A percentile compares a stretch with the other conserved stretches of the same genome.
phyloP scores from a whole-genome alignment of 2,797 vertebrate species.

The Spondyliosoma cantharus region DNA sequence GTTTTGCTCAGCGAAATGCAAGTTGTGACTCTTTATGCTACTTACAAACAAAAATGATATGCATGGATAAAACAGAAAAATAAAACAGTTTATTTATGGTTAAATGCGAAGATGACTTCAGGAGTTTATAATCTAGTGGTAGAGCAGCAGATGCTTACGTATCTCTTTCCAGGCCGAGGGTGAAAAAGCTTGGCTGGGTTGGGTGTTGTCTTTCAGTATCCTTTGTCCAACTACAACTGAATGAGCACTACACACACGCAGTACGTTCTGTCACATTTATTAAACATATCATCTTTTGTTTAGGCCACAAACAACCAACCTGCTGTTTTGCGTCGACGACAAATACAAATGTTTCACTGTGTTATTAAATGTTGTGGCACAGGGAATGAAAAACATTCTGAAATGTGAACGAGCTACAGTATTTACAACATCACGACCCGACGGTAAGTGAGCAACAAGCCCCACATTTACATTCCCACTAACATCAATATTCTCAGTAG shows the following conservation, averaged over 20 bases:
- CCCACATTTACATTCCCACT: conserved; percentile 34
- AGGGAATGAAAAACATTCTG: conserved; percentile 8
- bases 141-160: too few species aligned
- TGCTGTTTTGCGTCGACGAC: background rate
- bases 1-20: too few species aligned
- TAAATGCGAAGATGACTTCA: too few species aligned
- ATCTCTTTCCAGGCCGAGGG: too few species aligned
- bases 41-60: too few species aligned
- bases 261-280: conserved; percentile 34
- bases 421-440: conserved; percentile 30
- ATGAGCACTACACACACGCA: background rate
- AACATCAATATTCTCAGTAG: conserved; percentile 19
- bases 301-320: conserved; percentile 23
- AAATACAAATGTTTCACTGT: conserved; percentile 38
- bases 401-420: background rate
- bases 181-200: too few species aligned
- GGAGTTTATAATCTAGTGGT: too few species aligned
- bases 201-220: too few species aligned
- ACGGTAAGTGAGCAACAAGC: conserved; percentile 6
- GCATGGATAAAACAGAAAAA: too few species aligned
- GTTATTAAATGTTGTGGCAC: conserved; percentile 4
- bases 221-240: background rate
- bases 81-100: too few species aligned
- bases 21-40: too few species aligned
- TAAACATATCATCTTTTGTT: conserved; percentile 8